A percentile compares a stretch with the other conserved stretches of the same genome.
These are phyloP conservation scores for Polia nebulosa DNA, from an alignment of 2,888 invertebrate species.

Conservation along the genomic window DNA sequence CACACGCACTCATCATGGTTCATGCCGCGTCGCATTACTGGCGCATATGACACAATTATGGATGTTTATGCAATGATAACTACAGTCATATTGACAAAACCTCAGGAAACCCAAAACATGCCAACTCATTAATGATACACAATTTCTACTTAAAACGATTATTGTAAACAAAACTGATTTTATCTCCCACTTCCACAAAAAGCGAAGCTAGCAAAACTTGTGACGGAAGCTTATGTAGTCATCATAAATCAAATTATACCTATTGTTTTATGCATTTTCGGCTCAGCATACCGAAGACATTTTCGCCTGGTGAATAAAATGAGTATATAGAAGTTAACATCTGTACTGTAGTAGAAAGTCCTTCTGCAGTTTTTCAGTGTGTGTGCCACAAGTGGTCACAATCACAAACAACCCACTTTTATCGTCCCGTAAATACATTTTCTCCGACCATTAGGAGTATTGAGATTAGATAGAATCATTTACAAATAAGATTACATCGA, in stretches of 20 bases:
- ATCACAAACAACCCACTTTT: constrained; percentile 2
- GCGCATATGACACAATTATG: constrained; percentile 54
- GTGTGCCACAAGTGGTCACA: constrained; percentile 32
- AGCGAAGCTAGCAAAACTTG: background rate
- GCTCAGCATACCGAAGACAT: background rate
- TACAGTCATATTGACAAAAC: background rate
- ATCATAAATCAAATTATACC: background rate
- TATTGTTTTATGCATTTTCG: too few relatives aligned
- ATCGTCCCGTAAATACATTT: background rate
- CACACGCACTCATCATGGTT: constrained; percentile 50
- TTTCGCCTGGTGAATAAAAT: background rate
- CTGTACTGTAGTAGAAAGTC: background rate
- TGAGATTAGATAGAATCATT: too few relatives aligned
- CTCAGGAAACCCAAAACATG: background rate
- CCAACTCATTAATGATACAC: background rate
- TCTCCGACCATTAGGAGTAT: too few relatives aligned
- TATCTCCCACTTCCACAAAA: background rate
- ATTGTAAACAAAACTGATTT: background rate
- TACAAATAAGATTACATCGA: background rate
- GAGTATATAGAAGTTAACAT: background rate
- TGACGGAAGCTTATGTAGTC: background rate
- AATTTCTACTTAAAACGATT: background rate
- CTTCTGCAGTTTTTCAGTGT: background rate
- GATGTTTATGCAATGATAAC: constrained; percentile 43
- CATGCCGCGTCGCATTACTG: constrained; percentile 52